phyloP scores from a whole-genome alignment of 2,888 invertebrate species.

The Eucera pruinosa region DNA sequence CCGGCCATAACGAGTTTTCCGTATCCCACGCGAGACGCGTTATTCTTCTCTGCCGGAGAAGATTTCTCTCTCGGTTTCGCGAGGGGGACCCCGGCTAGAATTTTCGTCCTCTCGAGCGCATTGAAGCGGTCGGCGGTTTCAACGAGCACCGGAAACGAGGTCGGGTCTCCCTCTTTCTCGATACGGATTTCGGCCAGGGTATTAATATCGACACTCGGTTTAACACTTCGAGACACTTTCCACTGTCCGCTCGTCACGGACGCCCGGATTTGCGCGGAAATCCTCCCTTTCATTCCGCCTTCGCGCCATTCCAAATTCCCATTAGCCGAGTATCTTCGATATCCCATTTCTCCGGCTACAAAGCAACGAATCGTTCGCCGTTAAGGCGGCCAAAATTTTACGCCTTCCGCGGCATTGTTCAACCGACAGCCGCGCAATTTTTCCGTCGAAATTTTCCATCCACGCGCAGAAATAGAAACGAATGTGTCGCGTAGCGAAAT shows the following conservation, averaged over 20 bases:
- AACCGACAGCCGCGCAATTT: too few species aligned
- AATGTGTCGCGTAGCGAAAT: too few species aligned
- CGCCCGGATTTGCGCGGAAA: conserved; percentile 33
- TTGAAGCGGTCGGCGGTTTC: conserved; percentile 9
- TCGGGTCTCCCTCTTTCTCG: conserved; percentile 34
- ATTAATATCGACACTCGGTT: conserved; percentile 64
- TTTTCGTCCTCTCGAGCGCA: conserved; percentile 26
- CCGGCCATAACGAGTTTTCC: conserved; percentile 58
- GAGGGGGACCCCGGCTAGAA: conserved; percentile 20
- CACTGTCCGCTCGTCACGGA: conserved; percentile 27
- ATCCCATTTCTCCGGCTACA: conserved; percentile 9
- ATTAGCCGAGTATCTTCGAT: conserved; percentile 22
- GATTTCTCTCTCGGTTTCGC: conserved; percentile 34
- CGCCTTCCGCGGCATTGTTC: too few species aligned
- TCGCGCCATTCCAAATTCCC: conserved; percentile 10
- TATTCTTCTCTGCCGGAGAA: conserved; percentile 36
- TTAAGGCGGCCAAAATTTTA: background rate
- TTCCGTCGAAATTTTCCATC: too few species aligned
- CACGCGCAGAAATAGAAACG: too few species aligned
- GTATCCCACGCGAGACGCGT: conserved; percentile 45
- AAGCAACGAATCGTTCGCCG: conserved; percentile 1
- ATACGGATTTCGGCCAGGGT: conserved; percentile 28
- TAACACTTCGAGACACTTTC: conserved; percentile 43
- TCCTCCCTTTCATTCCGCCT: conserved; percentile 38
- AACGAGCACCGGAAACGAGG: conserved; percentile 42